Base-by-base conservation (phyloP, 1,140 invertebrate species). In the Formica exsecta region DNA sequence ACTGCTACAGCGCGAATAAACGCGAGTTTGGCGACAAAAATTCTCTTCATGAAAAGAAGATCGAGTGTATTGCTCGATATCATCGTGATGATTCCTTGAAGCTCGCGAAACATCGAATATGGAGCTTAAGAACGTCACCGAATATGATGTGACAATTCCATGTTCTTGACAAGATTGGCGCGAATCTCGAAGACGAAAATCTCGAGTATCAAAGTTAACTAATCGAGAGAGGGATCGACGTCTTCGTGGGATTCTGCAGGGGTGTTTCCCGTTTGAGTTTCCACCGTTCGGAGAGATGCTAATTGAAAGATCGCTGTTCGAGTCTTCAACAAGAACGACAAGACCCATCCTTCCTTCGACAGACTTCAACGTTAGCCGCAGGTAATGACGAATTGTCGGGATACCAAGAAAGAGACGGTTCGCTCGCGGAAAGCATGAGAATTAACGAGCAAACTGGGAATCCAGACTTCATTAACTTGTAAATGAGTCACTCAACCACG, bases 1-100 rank as follows among this genome's bases (percentile, higher is more conserved):
- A 86, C 93, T 97, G 3, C 91, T 97, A 16, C 93, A 93, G 54
- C 86, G 93, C 38, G 92, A 93, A 76, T 93, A 90, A 93, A 86
- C 0, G 5, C 22, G 19, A 22, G 19, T 51, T 16, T 13, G 36
- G 0, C 11, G n/a, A 51, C 22, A 13, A 5, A 36, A 48, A 57
- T 38, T 51, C 11, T 68, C 54, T 38, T 61, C 19, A 6, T 29
- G 25, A 22, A 73, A 83, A 62, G 38, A 29, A 61, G 68, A 83
- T 59, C 79, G 68, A 73, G 25, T 6, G 68, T 68, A 2, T 25
- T 25, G 29, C 41, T 48, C 61, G 3, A 29, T 16, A 29, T 80
- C 51, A n/a, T 66, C 29, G 79, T 54, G 25, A 71, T 3, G 29
- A 32, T 11, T 59, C 16, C 25, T 70, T 25, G n/a, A 22, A 81